A percentile compares a stretch with the other conserved stretches of the same genome.
These are phyloP conservation scores for Dermochelys coriacea DNA, from an alignment of 2,797 vertebrate species.

Conservation along the genomic window DNA sequence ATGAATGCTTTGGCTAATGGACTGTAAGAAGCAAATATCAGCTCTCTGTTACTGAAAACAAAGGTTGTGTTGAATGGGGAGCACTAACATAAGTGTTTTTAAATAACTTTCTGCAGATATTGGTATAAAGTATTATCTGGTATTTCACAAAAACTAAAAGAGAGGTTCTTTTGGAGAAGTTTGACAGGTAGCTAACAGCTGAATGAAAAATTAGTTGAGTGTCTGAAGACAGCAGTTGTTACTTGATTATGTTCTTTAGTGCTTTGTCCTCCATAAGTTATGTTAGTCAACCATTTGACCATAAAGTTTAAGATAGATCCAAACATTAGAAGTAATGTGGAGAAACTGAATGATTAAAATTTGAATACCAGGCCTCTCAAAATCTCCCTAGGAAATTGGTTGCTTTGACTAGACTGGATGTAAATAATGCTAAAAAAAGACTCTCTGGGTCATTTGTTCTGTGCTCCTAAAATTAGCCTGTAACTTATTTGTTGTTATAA, in stretches of 20 bases:
- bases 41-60: background rate
- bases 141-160: background rate
- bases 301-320: background rate
- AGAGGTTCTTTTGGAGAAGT: background rate
- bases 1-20: background rate
- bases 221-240: background rate
- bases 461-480: background rate
- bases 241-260: background rate
- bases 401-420: background rate
- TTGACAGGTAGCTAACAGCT: background rate
- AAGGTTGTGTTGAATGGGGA: background rate
- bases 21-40: background rate
- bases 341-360: background rate
- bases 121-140: background rate
- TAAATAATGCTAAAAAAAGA: background rate
- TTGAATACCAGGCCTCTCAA: background rate
- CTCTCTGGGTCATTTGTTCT: background rate
- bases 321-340: background rate
- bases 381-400: background rate
- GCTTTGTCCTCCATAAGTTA: background rate
- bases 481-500: constrained; percentile 14
- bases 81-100: background rate
- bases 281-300: background rate
- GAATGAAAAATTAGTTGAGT: background rate
- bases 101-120: background rate